Conservation (phyloP, 1,140 invertebrate species). For the Lasioglossum baleicum region DNA sequence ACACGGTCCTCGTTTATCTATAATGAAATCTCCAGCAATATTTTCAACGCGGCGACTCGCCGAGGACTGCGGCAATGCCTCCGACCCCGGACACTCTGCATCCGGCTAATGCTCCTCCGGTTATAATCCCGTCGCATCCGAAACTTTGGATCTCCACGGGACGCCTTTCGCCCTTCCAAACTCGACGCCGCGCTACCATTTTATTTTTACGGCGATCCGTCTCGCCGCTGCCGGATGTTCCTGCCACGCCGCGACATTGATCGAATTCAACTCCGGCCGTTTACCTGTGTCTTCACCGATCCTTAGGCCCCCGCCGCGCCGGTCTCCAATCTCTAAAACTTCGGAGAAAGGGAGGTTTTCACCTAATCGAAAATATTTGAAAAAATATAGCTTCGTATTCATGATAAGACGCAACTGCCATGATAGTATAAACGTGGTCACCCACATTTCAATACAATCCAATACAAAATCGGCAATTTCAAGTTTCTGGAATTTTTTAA, state of each 20-base stretch:
- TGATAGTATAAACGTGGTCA: no score
- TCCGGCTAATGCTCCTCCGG: conserved; percentile 33
- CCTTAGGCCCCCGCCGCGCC: no score
- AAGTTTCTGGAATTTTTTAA: no score
- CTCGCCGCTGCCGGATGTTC: background rate
- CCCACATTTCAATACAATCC: no score
- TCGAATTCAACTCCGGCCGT: background rate
- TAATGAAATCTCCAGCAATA: conserved; percentile 69
- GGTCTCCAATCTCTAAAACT: no score
- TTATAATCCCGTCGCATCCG: conserved; percentile 26
- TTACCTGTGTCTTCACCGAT: background rate
- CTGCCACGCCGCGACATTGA: background rate
- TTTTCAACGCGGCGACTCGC: conserved; percentile 60
- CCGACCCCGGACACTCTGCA: background rate
- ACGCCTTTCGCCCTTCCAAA: background rate
- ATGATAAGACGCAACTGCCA: no score
- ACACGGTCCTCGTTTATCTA: conserved; percentile 58
- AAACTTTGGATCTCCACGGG: conserved; percentile 25
- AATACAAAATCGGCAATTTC: no score
- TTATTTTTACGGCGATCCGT: background rate
- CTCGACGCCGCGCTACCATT: background rate
- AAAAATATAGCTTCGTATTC: no score
- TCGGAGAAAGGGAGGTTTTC: no score
- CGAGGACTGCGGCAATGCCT: conserved; percentile 13
- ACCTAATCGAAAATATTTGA: no score